phyloP scores from a whole-genome alignment of 2,113 vertebrate species.

The Etheostoma cragini region DNA sequence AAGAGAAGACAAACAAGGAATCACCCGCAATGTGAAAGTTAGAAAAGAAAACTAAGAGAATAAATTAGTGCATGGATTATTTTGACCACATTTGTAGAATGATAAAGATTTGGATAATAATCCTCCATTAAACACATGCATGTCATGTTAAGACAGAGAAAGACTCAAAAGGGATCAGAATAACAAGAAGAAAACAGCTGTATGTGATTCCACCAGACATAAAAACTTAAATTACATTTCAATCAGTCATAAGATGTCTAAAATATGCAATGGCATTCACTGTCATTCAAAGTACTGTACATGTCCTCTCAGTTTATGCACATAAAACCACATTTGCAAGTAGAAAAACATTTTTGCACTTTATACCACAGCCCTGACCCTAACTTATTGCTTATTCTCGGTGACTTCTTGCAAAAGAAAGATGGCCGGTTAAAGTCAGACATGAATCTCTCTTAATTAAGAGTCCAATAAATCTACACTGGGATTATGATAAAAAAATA shows the following conservation, averaged over 20 bases:
- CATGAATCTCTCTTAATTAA: background rate
- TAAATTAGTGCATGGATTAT: background rate
- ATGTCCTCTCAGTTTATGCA: background rate
- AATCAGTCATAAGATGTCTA: no score
- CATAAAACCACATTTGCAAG: no score
- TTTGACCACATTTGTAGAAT: background rate
- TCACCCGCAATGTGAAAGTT: background rate
- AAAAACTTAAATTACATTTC: no score
- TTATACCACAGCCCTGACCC: background rate
- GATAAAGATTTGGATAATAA: no score
- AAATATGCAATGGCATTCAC: no score
- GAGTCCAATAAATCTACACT: background rate
- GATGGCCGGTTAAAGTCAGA: background rate
- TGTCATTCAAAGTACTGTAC: background rate
- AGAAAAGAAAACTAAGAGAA: background rate
- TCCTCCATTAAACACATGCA: no score
- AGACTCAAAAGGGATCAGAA: no score
- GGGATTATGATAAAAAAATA: background rate
- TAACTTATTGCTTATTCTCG: background rate
- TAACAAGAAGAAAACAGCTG: no score
- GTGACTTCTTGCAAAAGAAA: slow-evolving; percentile 1
- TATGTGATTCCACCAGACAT: no score
- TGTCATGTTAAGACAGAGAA: no score
- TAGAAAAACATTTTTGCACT: no score
- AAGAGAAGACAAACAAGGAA: background rate